Evolutionary conservation across 64 coral and sea anemone genomes (phyloP), one percentile per base, ranked within the genome.

Genomic region (Astreopora myriophthalma): DNA sequence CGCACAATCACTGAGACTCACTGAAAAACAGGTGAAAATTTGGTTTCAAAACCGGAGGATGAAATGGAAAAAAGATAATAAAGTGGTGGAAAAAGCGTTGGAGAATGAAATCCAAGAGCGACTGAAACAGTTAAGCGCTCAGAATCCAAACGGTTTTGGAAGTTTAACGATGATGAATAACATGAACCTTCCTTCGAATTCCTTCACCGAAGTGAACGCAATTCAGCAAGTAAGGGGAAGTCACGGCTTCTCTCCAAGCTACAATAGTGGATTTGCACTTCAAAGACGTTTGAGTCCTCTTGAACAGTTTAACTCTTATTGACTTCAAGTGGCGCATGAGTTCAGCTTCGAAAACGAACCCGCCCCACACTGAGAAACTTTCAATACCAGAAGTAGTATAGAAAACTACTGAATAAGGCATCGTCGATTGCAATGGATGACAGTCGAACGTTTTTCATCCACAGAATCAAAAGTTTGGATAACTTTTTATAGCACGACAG

Each of bases 1-100:
- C 16, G 97, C 97, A 9, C 97, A 99, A 55, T 95, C 97, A 3
- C 64, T 99, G 12, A 91, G 92, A 62, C 80, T 99, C 32, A 95
- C 97, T 1, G 97, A 99, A 44, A 99, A 99, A 71, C 97, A 99
- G 48, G 97, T 99, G 39, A 99, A 99, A 87, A 95, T 99, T 8
- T 99, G 97, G 97, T 99, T 99, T 36, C 97, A 99, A 19, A 99
- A 99, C 72, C 37, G 97, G 8, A 73, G 97, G 66, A 99, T 99
- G 97, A 99, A 94, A 85, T 99, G 97, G 97, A 99, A 99, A 91
- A 92, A 89, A 23, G 95, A 94, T 35, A 96, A 96, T 35, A 94
- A 96, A 75, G 72, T 90, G 2, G 95, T 90, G 1, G 95, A 96
- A 36, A 96, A 94, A 94, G 95, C 95, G 2, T 42, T 96, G 48